A percentile compares a stretch with the other conserved stretches of the same genome.
Conservation (phyloP, 1,140 invertebrate species). For the Drosophila equinoxialis region DNA sequence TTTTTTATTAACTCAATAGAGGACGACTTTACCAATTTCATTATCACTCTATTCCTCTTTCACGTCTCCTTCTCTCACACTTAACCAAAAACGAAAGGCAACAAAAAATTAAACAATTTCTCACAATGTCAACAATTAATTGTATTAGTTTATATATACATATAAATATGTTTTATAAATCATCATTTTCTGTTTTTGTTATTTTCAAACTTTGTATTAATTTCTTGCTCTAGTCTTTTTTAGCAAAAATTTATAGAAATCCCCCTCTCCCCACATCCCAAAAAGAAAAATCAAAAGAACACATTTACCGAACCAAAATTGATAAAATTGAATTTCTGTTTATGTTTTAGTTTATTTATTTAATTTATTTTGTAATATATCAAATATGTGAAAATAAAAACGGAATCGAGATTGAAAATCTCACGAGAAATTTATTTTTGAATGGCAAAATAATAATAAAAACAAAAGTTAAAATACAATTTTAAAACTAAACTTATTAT, state of each 20-base stretch:
- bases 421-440: slow-evolving; percentile 20
- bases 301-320: slow-evolving; percentile 56
- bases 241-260: slow-evolving; percentile 30
- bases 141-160: slow-evolving; percentile 53
- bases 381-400: slow-evolving; percentile 67
- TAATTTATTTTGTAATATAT: slow-evolving; percentile 73
- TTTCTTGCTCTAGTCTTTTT: slow-evolving; percentile 41
- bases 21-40: slow-evolving; percentile 34
- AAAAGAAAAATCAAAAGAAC: slow-evolving; percentile 23
- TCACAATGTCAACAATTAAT: slow-evolving; percentile 51
- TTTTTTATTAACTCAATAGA: slow-evolving; percentile 66
- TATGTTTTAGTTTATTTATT: slow-evolving; percentile 77
- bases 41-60: slow-evolving; percentile 11
- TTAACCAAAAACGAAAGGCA: slow-evolving; percentile 12
- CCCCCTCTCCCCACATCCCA: slow-evolving; percentile 2
- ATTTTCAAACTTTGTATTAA: slow-evolving; percentile 40
- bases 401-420: slow-evolving; percentile 50
- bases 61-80: slow-evolving; percentile 30
- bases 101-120: slow-evolving; percentile 40
- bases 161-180: slow-evolving; percentile 42
- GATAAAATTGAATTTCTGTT: slow-evolving; percentile 62
- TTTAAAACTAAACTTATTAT: too few relatives aligned
- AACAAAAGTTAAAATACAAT: too few relatives aligned
- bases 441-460: too few relatives aligned
- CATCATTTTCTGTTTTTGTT: slow-evolving; percentile 40